Base-by-base conservation (phyloP, 2,113 vertebrate species). In the Gallinago jamesoni region DNA sequence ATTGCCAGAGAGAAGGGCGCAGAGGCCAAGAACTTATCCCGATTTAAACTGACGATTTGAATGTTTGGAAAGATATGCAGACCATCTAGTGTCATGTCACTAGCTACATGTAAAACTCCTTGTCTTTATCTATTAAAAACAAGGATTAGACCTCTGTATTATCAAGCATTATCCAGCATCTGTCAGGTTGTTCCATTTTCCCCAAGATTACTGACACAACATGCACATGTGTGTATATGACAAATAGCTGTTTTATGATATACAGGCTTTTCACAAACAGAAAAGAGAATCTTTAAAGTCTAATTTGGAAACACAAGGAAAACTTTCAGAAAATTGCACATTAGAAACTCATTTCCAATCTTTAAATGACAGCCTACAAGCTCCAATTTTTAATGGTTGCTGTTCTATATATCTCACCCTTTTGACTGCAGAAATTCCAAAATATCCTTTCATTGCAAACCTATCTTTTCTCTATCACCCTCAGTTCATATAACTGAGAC, bases 151-250 rank as follows among this genome's bases (percentile, higher is more conserved):
- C 19, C 52, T 78, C 66, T 89, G 72, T 56, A 56, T 56, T 77
- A 60, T 47, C 80, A 92, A 80, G 83, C 79, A 73, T 94, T 66
- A 96, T 37, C 56, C 68, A 86, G 78, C 95, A 96, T 95, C 94
- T 97, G 94, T 79, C 89, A 78, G 48, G 80, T 79, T 95, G 83
- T 90, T 94, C 89, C 69, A 76, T 84, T 92, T 94, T 92, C 92
- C 86, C 79, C 56, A 30, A 78, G 84, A 94, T 94, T 89, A 92
- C 66, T 70, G 68, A 75, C 72, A 89, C 17, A 14, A 85, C 62
- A 79, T 62, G 39, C 72, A 74, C 47, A 37, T 12, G 25, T 72
- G 62, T 60, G n/a, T 6, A 21, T 85, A 55, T 17, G 72, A 73
- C 89, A 74, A 62, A 69, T 2, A 77, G 57, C 67, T 62, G 60